phyloP scores from a whole-genome alignment of 1,140 invertebrate genomes.

The Lepidurus packardi region DNA sequence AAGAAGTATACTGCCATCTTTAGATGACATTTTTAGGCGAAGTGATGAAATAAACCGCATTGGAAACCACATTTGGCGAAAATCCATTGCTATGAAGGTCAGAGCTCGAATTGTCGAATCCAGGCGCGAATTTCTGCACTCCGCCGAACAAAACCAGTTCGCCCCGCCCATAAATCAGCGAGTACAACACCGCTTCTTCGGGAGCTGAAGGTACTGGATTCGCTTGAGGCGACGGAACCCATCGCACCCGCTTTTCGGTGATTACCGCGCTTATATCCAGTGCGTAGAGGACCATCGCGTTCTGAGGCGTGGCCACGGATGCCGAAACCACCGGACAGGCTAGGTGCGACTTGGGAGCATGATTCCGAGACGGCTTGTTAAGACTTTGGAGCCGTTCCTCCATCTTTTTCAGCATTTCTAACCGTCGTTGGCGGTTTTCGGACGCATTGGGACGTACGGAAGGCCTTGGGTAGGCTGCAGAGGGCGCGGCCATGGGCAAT shows the following conservation, averaged over 20 bases:
- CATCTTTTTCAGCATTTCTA: conserved; percentile 56
- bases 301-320: conserved; percentile 39
- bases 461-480: conserved; percentile 38
- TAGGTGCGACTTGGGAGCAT: conserved; percentile 29
- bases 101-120: conserved; percentile 43
- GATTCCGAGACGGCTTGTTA: not conserved
- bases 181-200: conserved; percentile 83
- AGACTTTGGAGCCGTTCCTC: conserved; percentile 51
- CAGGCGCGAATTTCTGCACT: conserved; percentile 63
- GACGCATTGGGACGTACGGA: conserved; percentile 45
- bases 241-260: conserved; percentile 54
- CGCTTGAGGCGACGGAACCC: conserved; percentile 61
- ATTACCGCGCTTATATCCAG: conserved; percentile 71
- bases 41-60: conserved; percentile 71
- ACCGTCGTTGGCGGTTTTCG: conserved; percentile 53
- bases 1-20: conserved; percentile 17
- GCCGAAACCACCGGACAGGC: conserved; percentile 31
- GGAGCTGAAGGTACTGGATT: conserved; percentile 56
- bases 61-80: conserved; percentile 59
- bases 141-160: conserved; percentile 94
- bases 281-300: conserved; percentile 74
- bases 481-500: conserved; percentile 13
- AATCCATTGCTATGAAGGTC: conserved; percentile 43
- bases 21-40: conserved; percentile 65
- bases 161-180: conserved; percentile 77